Percentiles rank a stretch among this genome's conserved stretches.
These are phyloP conservation scores for Saccostrea glomerata DNA, from an alignment of 1,140 invertebrate species.

Conservation along the genomic window DNA sequence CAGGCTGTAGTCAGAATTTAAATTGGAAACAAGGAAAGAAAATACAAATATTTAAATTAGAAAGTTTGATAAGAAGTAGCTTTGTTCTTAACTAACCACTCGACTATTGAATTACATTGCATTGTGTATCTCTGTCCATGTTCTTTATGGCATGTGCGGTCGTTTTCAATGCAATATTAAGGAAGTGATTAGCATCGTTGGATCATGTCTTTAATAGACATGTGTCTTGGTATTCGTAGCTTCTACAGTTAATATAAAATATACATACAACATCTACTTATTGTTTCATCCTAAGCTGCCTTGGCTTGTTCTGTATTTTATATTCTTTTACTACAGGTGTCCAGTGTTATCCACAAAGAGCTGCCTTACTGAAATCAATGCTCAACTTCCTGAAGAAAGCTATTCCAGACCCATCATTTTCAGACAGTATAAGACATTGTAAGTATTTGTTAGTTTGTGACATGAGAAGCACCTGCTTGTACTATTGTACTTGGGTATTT, in stretches of 20 bases:
- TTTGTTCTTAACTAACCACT: not conserved
- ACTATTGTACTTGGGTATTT: too few relatives aligned
- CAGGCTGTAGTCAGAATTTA: too few relatives aligned
- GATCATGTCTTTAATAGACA: not conserved
- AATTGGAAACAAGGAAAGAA: not conserved
- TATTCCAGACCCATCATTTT: conserved; percentile 84
- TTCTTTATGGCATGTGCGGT: not conserved
- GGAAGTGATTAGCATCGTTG: conserved; percentile 27
- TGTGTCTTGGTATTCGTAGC: conserved; percentile 25
- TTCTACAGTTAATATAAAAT: not conserved
- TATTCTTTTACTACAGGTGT: conserved; percentile 64
- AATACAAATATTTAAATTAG: not conserved
- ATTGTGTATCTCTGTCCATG: conserved; percentile 22
- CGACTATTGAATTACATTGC: not conserved
- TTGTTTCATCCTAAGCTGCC: too few relatives aligned
- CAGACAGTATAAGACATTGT: conserved; percentile 90
- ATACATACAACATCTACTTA: too few relatives aligned
- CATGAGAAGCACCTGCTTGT: too few relatives aligned
- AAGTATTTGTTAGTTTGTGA: conserved; percentile 65
- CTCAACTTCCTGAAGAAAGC: conserved; percentile 94
- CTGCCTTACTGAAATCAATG: conserved; percentile 92
- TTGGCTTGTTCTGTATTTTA: not conserved
- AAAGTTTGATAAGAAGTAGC: not conserved
- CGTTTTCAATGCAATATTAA: conserved; percentile 21
- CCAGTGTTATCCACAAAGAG: conserved; percentile 89